phyloP scores from a whole-genome alignment of 2,797 vertebrate genomes.

The Hozukius guyotensis region DNA sequence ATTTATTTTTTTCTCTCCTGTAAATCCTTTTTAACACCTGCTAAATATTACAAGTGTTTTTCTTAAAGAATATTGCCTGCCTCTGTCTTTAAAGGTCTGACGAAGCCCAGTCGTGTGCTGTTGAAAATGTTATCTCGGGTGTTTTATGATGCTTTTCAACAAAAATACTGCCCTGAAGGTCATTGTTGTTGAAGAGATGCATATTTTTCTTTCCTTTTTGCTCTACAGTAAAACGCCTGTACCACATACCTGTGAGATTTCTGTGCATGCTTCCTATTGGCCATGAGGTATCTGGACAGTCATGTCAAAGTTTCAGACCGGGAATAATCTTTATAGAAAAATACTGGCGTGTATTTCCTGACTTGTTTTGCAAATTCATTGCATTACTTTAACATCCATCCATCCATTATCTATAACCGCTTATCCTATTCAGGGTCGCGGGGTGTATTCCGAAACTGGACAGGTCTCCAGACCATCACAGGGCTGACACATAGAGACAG shows the following conservation, averaged over 20 bases:
- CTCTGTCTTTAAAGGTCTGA: slow-evolving; percentile 24
- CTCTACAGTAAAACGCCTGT: slow-evolving; percentile 1
- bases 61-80: background rate
- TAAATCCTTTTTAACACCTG: slow-evolving; percentile 57
- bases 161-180: slow-evolving; percentile 3
- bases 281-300: background rate
- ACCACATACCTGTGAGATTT: background rate
- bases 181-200: background rate
- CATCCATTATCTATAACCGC: too few relatives aligned
- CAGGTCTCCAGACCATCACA: too few relatives aligned
- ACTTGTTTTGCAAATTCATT: background rate
- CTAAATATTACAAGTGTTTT: slow-evolving; percentile 49
- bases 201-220: background rate
- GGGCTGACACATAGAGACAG: too few relatives aligned
- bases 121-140: slow-evolving; percentile 5
- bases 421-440: too few relatives aligned
- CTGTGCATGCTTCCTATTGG: background rate
- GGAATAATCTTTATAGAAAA: background rate
- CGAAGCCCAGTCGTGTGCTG: background rate
- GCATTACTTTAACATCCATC: too few relatives aligned
- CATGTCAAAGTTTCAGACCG: background rate
- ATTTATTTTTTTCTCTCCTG: slow-evolving; percentile 44
- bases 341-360: background rate
- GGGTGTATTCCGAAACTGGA: too few relatives aligned
- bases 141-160: slow-evolving; percentile 10